phyloP scores from a whole-genome alignment of 1,140 invertebrate genomes.

The Penaeus japonicus region DNA sequence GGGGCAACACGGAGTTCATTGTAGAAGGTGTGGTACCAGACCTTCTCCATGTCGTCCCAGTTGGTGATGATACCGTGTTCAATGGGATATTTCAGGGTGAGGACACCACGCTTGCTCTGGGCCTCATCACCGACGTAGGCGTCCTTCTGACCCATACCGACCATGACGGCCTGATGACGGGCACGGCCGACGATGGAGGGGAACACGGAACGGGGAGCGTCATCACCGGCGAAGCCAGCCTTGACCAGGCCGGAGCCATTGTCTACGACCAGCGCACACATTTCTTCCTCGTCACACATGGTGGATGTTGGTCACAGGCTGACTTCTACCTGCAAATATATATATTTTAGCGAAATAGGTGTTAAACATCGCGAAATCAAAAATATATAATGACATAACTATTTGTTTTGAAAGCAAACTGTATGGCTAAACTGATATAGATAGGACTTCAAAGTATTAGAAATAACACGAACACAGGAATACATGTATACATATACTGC shows the following conservation, averaged over 20 bases:
- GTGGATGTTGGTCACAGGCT: no score
- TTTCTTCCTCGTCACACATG: no score
- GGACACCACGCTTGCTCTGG: constrained; percentile 88
- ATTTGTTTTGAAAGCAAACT: no score
- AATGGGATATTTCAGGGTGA: constrained; percentile 91
- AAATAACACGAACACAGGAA: no score
- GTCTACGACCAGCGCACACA: constrained; percentile 61
- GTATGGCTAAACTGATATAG: no score
- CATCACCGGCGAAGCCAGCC: constrained; percentile 73
- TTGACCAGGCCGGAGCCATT: constrained; percentile 75
- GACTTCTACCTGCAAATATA: no score
- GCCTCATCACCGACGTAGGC: constrained; percentile 91
- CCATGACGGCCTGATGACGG: constrained; percentile 77
- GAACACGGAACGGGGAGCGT: constrained; percentile 74
- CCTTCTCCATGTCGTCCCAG: constrained; percentile 98
- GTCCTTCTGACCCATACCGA: constrained; percentile 94
- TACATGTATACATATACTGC: no score
- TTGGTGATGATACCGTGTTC: constrained; percentile 95
- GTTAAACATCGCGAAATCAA: no score
- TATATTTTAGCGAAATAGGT: no score
- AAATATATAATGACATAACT: no score
- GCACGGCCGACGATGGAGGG: constrained; percentile 73
- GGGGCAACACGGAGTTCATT: constrained; percentile 93
- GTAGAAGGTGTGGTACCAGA: constrained; percentile 96
- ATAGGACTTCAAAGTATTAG: no score